Conservation (phyloP, 2,888 invertebrate species). For the Caenorhabditis afra region DNA sequence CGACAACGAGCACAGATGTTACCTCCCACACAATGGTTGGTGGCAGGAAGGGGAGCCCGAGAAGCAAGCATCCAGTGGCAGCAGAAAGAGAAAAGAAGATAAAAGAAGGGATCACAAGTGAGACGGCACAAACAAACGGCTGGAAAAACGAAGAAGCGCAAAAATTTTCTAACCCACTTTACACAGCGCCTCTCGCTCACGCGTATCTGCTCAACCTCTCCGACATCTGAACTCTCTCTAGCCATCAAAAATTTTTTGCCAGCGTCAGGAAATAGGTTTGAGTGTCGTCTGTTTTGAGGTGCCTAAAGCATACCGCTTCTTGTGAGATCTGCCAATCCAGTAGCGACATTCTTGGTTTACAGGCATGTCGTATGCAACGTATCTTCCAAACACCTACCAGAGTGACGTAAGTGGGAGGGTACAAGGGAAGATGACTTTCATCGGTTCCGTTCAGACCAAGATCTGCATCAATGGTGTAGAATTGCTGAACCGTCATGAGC, state of each 20-base stretch:
- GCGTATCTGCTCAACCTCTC: conserved; percentile 40
- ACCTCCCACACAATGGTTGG: conserved; percentile 54
- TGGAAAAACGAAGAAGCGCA: conserved; percentile 45
- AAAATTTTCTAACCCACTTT: conserved; percentile 55
- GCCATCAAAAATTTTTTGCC: conserved; percentile 48
- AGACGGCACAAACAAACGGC: conserved; percentile 52
- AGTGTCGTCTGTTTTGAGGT: conserved; percentile 19
- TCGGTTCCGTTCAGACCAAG: conserved; percentile 67
- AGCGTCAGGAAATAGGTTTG: conserved; percentile 31
- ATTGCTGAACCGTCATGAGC: conserved; percentile 75
- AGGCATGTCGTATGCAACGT: conserved; percentile 52
- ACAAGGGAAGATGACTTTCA: too few relatives aligned
- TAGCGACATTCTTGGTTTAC: conserved; percentile 8
- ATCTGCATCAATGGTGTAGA: conserved; percentile 78
- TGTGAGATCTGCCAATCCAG: conserved; percentile 10
- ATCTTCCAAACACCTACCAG: conserved; percentile 51
- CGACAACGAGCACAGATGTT: conserved; percentile 54
- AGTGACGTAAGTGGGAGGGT: conserved; percentile 42
- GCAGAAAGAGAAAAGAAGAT: conserved; percentile 35
- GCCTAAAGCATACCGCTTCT: conserved; percentile 9
- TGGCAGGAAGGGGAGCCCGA: background rate
- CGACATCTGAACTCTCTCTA: conserved; percentile 55
- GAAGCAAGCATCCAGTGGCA: conserved; percentile 15
- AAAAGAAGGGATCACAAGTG: conserved; percentile 55
- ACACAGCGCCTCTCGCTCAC: conserved; percentile 25